phyloP scores from a whole-genome alignment of 2,888 invertebrate genomes.

The Steromphala cineraria region DNA sequence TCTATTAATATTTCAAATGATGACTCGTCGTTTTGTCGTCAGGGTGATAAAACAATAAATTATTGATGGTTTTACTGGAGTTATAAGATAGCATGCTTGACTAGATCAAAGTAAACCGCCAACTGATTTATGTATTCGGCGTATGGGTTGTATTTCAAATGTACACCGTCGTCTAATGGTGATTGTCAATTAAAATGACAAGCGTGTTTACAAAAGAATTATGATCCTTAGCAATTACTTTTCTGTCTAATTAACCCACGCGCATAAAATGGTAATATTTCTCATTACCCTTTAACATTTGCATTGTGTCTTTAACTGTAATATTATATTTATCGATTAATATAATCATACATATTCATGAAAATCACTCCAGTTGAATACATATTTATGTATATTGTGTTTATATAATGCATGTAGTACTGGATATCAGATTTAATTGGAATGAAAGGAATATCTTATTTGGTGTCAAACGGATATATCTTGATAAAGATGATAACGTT shows the following conservation, averaged over 20 bases:
- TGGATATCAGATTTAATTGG: too few relatives aligned
- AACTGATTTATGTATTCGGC: slow-evolving; percentile 4
- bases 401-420: too few relatives aligned
- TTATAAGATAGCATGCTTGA: not conserved
- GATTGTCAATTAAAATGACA: not conserved
- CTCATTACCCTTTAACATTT: too few relatives aligned
- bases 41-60: slow-evolving; percentile 8
- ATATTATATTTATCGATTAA: too few relatives aligned
- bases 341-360: too few relatives aligned
- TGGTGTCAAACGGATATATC: too few relatives aligned
- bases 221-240: not conserved
- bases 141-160: slow-evolving; percentile 3
- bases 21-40: slow-evolving; percentile 4
- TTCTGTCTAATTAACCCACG: not conserved
- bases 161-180: not conserved
- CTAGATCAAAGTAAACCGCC: not conserved
- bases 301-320: too few relatives aligned
- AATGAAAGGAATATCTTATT: too few relatives aligned
- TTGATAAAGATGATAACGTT: too few relatives aligned
- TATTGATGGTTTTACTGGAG: not conserved
- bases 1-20: slow-evolving; percentile 17
- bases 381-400: too few relatives aligned
- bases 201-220: slow-evolving; percentile 3
- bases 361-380: too few relatives aligned
- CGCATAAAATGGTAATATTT: not conserved